These are phyloP conservation scores for Globicephala melas DNA, from an alignment of 2,113 vertebrate genomes.

Conservation along the genomic window DNA sequence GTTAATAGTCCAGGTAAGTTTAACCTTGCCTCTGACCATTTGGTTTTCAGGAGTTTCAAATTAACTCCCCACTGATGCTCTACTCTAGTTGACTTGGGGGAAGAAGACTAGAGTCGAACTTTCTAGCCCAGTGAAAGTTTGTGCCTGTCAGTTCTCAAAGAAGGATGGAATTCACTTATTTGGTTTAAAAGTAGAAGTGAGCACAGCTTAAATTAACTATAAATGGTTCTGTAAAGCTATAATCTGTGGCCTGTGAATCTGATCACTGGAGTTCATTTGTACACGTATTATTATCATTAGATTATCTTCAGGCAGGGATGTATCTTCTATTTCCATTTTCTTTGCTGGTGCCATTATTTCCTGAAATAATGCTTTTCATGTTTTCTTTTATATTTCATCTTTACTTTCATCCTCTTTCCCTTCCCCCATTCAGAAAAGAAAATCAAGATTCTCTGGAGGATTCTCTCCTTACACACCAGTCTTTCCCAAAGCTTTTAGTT, in stretches of 20 bases:
- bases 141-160: not conserved
- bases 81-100: not conserved
- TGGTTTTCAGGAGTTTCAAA: constrained; percentile 35
- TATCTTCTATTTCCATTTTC: not conserved
- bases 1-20: not conserved
- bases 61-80: not conserved
- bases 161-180: not conserved
- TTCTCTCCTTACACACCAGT: not conserved
- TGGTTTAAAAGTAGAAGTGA: not conserved
- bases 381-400: not conserved
- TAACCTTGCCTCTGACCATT: not conserved
- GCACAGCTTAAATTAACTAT: not conserved
- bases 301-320: not conserved
- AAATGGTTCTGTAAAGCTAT: not conserved
- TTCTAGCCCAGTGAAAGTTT: not conserved
- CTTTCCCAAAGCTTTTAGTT: not conserved
- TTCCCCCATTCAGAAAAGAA: not conserved
- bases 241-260: not conserved
- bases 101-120: not conserved
- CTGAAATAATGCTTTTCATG: not conserved
- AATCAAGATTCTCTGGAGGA: not conserved
- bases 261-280: not conserved
- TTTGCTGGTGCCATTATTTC: not conserved
- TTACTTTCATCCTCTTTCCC: not conserved
- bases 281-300: not conserved